Conservation (phyloP, 2,888 invertebrate genomes). For the Allygus modestus region DNA sequence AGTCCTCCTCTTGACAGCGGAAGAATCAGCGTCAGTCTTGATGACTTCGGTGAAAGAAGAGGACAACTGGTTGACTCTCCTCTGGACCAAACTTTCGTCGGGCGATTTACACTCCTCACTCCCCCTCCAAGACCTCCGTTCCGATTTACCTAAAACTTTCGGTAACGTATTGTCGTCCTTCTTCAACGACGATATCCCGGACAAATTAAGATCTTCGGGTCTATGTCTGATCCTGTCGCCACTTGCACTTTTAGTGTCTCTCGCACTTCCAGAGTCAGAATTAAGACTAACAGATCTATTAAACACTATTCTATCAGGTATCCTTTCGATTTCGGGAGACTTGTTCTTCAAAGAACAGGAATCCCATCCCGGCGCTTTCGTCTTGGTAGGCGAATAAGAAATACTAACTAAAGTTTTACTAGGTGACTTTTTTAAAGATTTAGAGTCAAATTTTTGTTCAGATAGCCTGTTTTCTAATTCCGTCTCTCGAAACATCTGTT, state of each 20-base stretch:
- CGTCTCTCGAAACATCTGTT: conserved; percentile 2
- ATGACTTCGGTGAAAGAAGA: conserved; percentile 49
- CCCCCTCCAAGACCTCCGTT: conserved; percentile 29
- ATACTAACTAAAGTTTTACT: conserved; percentile 70
- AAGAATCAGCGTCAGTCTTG: conserved; percentile 32
- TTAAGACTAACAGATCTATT: conserved; percentile 56
- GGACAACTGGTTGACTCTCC: conserved; percentile 68
- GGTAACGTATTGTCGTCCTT: conserved; percentile 39
- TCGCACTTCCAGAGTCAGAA: conserved; percentile 38
- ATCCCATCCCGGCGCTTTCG: conserved; percentile 63
- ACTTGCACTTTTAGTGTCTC: conserved; percentile 25
- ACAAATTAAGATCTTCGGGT: conserved; percentile 57
- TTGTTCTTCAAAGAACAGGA: conserved; percentile 23
- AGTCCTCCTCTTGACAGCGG: conserved; percentile 47
- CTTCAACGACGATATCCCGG: conserved; percentile 9
- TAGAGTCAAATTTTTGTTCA: conserved; percentile 35
- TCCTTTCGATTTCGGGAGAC: conserved; percentile 60
- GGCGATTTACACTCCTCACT: conserved; percentile 54
- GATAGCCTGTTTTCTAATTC: conserved; percentile 61
- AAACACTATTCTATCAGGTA: conserved; percentile 58
- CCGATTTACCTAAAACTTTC: conserved; percentile 43
- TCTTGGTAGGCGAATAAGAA: conserved; percentile 69
- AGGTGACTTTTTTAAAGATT: conserved; percentile 64
- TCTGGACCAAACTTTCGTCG: conserved; percentile 67
- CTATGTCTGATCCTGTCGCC: conserved; percentile 29